These are phyloP conservation scores for Micropterix aruncella DNA, from an alignment of 2,888 invertebrate genomes.

Conservation along the genomic window DNA sequence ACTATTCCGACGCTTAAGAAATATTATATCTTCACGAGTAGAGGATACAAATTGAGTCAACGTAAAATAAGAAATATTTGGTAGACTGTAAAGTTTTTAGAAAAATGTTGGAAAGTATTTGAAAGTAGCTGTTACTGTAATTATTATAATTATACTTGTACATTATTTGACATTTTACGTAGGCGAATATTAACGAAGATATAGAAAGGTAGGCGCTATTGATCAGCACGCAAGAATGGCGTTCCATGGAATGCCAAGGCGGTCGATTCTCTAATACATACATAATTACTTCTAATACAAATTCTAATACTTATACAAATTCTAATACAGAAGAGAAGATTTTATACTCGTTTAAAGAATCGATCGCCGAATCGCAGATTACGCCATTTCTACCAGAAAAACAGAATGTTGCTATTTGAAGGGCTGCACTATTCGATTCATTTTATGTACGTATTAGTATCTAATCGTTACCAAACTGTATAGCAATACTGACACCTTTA, in stretches of 20 bases:
- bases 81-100: not conserved
- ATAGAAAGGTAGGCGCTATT: not conserved
- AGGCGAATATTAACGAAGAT: not conserved
- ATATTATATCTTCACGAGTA: no score
- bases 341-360: no score
- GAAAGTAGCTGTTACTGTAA: not conserved
- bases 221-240: not conserved
- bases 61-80: not conserved
- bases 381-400: constrained; percentile 1
- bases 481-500: constrained; percentile 38
- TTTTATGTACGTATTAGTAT: constrained; percentile 18
- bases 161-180: not conserved
- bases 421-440: constrained; percentile 36
- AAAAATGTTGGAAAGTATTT: not conserved
- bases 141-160: not conserved
- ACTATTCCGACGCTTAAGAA: no score
- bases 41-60: not conserved
- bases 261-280: no score
- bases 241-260: no score
- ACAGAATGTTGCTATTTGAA: constrained; percentile 37
- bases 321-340: no score
- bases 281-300: no score
- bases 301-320: no score
- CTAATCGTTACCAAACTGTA: constrained; percentile 35
- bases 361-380: not conserved